Conservation (phyloP, 2,113 vertebrate genomes). For the Motacilla alba region DNA sequence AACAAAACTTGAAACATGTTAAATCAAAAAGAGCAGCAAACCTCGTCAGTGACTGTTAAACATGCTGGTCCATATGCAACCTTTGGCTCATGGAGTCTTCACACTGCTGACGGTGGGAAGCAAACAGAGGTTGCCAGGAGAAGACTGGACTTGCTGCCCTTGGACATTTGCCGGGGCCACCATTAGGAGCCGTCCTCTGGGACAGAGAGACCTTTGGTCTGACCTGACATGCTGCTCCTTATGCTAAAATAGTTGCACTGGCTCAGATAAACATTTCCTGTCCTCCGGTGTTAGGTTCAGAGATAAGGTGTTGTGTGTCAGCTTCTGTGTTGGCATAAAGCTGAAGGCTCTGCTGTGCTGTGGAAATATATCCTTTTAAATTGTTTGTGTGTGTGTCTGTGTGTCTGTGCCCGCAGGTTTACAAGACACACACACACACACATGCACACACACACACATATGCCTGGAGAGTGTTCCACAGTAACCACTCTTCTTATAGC, state of each 20-base stretch:
- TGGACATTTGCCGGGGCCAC: background rate
- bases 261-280: slow-evolving; percentile 51
- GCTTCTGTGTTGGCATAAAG: slow-evolving; percentile 5
- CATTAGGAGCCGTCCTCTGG: background rate
- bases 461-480: background rate
- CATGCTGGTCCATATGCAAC: slow-evolving; percentile 59
- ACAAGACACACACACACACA: background rate
- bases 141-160: background rate
- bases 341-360: background rate
- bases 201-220: background rate
- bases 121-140: background rate
- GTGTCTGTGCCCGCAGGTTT: background rate
- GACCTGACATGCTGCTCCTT: background rate
- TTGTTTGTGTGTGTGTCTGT: background rate
- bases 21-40: slow-evolving; percentile 64
- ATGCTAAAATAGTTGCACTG: background rate
- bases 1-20: slow-evolving; percentile 58
- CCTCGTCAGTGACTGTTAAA: slow-evolving; percentile 40
- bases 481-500: slow-evolving; percentile 1
- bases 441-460: too few species aligned
- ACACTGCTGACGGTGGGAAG: background rate
- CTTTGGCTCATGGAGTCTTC: slow-evolving; percentile 49
- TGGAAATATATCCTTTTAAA: background rate
- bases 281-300: slow-evolving; percentile 49
- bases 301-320: slow-evolving; percentile 47